Evolutionary conservation across 2,888 invertebrate genomes (phyloP).

Genomic region (Griposia aprilina): DNA sequence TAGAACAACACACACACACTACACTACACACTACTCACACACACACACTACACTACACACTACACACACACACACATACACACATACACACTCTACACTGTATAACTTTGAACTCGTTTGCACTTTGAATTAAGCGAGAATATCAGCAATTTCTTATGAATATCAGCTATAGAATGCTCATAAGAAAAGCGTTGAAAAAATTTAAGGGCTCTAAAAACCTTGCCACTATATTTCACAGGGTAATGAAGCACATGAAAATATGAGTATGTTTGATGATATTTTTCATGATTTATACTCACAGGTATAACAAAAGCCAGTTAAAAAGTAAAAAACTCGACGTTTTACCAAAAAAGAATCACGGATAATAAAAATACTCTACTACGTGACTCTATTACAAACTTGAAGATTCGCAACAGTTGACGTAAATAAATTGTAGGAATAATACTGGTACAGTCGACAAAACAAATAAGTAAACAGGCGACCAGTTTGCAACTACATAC

Average conservation of each 20-base stretch:
- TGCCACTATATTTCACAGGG: not conserved
- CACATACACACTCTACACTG: too few relatives aligned
- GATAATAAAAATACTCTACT: conserved; percentile 23
- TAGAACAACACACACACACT: too few relatives aligned
- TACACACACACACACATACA: too few relatives aligned
- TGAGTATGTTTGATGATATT: conserved; percentile 12
- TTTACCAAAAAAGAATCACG: not conserved
- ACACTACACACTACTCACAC: too few relatives aligned
- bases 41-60: too few relatives aligned
- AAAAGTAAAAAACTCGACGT: not conserved
- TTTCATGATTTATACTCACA: conserved; percentile 3
- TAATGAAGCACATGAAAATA: conserved; percentile 9
- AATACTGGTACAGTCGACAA: conserved; percentile 4
- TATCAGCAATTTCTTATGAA: not conserved
- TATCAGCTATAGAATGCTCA: not conserved
- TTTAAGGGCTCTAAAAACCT: conserved; percentile 1
- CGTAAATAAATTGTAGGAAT: conserved; percentile 21
- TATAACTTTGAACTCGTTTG: not conserved
- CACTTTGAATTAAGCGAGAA: not conserved
- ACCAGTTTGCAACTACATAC: not conserved
- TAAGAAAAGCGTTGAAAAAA: not conserved
- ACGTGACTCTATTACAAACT: conserved; percentile 41
- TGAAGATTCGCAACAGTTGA: conserved; percentile 19
- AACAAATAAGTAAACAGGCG: not conserved
- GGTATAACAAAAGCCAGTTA: not conserved